Percentiles rank a stretch among this genome's conserved stretches.
phyloP scores from a whole-genome alignment of 2,797 vertebrate genomes.

The Myotis findleyi region DNA sequence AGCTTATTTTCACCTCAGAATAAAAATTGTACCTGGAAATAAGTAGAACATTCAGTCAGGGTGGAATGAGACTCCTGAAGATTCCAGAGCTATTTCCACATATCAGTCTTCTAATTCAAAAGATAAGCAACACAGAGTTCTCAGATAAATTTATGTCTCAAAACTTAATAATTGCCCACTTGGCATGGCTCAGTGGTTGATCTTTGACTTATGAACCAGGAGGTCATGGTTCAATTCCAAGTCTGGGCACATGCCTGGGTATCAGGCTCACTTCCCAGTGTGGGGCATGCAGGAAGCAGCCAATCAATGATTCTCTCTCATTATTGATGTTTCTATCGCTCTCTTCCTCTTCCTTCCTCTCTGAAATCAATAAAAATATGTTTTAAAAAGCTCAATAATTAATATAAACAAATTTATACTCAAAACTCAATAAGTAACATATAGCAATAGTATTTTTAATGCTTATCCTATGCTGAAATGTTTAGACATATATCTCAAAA shows the following conservation, averaged over 20 bases:
- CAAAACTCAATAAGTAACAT: background rate
- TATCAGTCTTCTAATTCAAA: background rate
- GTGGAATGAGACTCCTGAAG: background rate
- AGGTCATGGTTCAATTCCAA: too few relatives aligned
- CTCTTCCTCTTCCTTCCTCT: too few relatives aligned
- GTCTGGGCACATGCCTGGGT: too few relatives aligned
- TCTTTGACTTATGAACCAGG: too few relatives aligned
- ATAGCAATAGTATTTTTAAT: background rate
- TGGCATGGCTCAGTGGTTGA: too few relatives aligned
- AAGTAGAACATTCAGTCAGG: background rate
- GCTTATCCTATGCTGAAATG: background rate
- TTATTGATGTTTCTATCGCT: too few relatives aligned
- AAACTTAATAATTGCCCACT: background rate
- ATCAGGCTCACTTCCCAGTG: too few relatives aligned
- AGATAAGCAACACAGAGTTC: background rate
- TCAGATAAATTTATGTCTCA: background rate
- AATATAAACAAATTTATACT: background rate
- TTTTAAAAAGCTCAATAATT: background rate
- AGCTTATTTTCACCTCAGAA: background rate
- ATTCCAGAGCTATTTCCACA: background rate
- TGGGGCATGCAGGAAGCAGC: too few relatives aligned
- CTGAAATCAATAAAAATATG: too few relatives aligned
- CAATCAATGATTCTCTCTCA: too few relatives aligned
- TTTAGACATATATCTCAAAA: background rate
- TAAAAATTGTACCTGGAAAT: slow-evolving; percentile 1